phyloP scores from a whole-genome alignment of 2,888 invertebrate genomes.

The Conistra vaccinii region DNA sequence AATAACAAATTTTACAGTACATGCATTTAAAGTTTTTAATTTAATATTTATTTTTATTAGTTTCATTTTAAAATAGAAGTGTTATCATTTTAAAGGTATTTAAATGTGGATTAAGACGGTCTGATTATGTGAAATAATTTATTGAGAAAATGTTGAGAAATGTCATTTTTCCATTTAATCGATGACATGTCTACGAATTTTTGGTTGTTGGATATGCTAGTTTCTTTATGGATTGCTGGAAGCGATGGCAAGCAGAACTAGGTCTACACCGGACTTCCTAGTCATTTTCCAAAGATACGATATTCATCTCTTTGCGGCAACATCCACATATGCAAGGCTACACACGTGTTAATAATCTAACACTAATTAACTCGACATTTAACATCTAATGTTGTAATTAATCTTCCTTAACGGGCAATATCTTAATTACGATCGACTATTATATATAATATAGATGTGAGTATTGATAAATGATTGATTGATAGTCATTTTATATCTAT shows the following conservation, averaged over 20 bases:
- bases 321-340: conserved; percentile 28
- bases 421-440: conserved; percentile 60
- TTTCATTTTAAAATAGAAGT: too few relatives aligned
- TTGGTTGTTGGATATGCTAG: background rate
- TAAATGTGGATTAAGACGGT: too few relatives aligned
- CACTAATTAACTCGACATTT: conserved; percentile 64
- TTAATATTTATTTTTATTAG: too few relatives aligned
- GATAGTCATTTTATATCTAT: conserved; percentile 32
- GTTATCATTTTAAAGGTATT: too few relatives aligned
- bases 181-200: too few relatives aligned
- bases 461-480: conserved; percentile 58
- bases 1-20: too few relatives aligned
- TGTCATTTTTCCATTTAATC: too few relatives aligned
- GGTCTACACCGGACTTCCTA: background rate
- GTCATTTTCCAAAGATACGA: background rate
- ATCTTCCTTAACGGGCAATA: conserved; percentile 56
- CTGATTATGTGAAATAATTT: too few relatives aligned
- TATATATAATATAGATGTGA: conserved; percentile 37
- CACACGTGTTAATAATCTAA: conserved; percentile 50
- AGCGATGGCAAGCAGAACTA: background rate
- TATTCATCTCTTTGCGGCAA: background rate
- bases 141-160: too few relatives aligned
- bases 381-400: conserved; percentile 48
- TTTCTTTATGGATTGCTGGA: too few relatives aligned
- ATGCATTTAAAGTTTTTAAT: too few relatives aligned